Percentiles rank a stretch among this genome's conserved stretches.
These are phyloP conservation scores for Dione vanillae DNA, from an alignment of 2,888 invertebrate species.

Conservation along the genomic window DNA sequence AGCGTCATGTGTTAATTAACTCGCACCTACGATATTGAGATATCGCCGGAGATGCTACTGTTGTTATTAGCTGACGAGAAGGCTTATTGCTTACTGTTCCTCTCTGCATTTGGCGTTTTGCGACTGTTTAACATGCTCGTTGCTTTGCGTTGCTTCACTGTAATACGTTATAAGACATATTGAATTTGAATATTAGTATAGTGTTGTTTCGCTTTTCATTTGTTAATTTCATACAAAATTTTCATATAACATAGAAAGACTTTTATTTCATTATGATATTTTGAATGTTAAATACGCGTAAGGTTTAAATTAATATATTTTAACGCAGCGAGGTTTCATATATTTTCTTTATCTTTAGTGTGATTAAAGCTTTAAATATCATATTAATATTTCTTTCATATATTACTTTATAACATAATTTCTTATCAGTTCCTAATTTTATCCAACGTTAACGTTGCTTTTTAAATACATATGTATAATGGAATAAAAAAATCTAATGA, in stretches of 20 bases:
- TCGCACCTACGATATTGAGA: constrained; percentile 84
- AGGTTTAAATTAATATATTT: too few relatives aligned
- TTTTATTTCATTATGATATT: too few relatives aligned
- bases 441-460: too few relatives aligned
- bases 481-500: not conserved
- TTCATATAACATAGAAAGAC: not conserved
- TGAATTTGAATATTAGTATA: not conserved
- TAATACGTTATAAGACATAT: not conserved
- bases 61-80: constrained; percentile 79
- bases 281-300: too few relatives aligned
- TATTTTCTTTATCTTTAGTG: too few relatives aligned
- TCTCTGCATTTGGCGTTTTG: constrained; percentile 49
- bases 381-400: too few relatives aligned
- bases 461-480: not conserved
- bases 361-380: too few relatives aligned
- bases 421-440: too few relatives aligned
- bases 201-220: not conserved
- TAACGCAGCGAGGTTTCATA: too few relatives aligned
- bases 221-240: not conserved
- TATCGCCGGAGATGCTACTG: constrained; percentile 77
- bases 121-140: constrained; percentile 43
- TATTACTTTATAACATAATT: too few relatives aligned
- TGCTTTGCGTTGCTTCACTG: constrained; percentile 41
- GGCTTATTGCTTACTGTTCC: constrained; percentile 77
- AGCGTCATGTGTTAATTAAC: constrained; percentile 84